Base-by-base conservation (phyloP, 2,113 vertebrate genomes). In the Callionymus lyra region DNA sequence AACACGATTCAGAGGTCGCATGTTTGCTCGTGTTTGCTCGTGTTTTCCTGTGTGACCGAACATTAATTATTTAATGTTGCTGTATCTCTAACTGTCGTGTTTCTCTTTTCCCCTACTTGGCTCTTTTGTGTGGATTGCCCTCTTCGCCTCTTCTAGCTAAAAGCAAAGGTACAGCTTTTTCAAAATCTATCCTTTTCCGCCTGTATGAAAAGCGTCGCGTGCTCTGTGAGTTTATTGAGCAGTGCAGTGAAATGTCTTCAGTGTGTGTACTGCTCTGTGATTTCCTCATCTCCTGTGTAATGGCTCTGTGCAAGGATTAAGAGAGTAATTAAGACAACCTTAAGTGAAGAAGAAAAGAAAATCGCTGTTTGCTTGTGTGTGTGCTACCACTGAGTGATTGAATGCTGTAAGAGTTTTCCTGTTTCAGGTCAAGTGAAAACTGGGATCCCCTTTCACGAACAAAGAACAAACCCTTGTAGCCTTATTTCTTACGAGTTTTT, bases 151-250 rank as follows among this genome's bases (percentile, higher is more conserved):
- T 75, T 87, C 62, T 90, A 97, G 94, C 91, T 90, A 94, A 93
- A 90, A 92, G 90, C 85, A 97, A 97, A 97, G 94, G 93, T 97
- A 97, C 86, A 86, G 74, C 60, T 16, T 82, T 83, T 79, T 77
- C 52, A 5, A 65, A 78, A 56, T 34, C 67, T 80, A 85, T 87
- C 54, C 76, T 85, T 78, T 80, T 68, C 56, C 64, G 34, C 50
- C 50, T 76, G 38, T 69, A 70, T 77, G 61, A 70, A 69, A 72
- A 50, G 44, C 62, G 56, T 6, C 66, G 63, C 47, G 52, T 62
- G 49, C 63, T 76, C 65, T 57, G 73, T 81, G 68, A 76, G 68
- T 76, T 69, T 58, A 44, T 41, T 59, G 50, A 61, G 45, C 18
- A 16, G 31, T 45, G 51, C 19, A 37, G 39, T 47, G 56, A 27